phyloP scores from a whole-genome alignment of 30 jellyfish, hydroid and myxozoan species.

The Chrysaora quinquecirrha region DNA sequence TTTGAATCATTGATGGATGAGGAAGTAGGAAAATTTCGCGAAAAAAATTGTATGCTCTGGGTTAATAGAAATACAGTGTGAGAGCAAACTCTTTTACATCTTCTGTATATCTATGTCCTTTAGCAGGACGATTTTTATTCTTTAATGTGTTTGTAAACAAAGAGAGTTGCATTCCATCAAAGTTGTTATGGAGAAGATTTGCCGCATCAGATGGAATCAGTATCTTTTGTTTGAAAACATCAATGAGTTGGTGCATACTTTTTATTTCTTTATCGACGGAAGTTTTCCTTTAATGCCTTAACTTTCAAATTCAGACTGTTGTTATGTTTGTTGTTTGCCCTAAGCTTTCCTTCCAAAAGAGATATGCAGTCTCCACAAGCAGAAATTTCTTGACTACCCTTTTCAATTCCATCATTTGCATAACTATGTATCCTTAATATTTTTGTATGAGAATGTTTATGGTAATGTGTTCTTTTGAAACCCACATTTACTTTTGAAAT shows the following conservation, averaged over 20 bases:
- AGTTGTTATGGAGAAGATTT: conserved; percentile 6
- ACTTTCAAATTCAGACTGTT: too few species aligned
- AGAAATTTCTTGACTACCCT: too few species aligned
- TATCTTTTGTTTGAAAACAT: not conserved
- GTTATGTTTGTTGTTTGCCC: too few species aligned
- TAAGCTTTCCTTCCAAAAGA: too few species aligned
- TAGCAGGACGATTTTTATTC: not conserved
- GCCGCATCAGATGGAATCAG: not conserved
- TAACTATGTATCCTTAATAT: too few species aligned
- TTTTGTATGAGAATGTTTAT: too few species aligned
- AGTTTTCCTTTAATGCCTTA: too few species aligned
- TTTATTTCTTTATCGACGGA: too few species aligned
- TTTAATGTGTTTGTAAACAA: not conserved
- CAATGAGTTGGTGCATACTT: conserved; percentile 3
- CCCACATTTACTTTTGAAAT: too few species aligned
- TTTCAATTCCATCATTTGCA: too few species aligned
- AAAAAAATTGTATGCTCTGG: conserved; percentile 18
- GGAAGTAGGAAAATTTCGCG: not conserved
- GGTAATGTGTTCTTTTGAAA: too few species aligned
- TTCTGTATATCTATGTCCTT: conserved; percentile 11
- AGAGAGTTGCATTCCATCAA: not conserved
- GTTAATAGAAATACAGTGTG: conserved; percentile 16
- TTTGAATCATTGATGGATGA: not conserved
- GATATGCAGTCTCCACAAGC: too few species aligned
- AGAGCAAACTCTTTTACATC: conserved; percentile 19